These are phyloP conservation scores for Passer domesticus DNA, from an alignment of 2,113 vertebrate species.

Conservation along the genomic window DNA sequence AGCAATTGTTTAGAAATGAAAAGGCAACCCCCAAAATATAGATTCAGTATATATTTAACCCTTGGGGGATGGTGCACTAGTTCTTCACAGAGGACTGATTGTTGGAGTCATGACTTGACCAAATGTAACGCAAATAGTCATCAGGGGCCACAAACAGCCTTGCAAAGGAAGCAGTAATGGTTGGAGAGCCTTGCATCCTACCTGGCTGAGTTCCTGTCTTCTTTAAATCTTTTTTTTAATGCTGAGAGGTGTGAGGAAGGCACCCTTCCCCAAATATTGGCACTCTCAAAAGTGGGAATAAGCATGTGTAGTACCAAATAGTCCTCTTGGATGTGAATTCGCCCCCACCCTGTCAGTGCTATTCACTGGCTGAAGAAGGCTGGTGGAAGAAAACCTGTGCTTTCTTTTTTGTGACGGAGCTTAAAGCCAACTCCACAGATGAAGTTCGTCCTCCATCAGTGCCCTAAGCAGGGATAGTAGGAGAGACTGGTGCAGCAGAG, in stretches of 20 bases:
- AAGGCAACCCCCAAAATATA: background rate
- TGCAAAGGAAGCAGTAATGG: background rate
- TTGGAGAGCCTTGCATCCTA: background rate
- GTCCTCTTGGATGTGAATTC: background rate
- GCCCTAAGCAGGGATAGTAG: background rate
- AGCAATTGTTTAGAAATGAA: background rate
- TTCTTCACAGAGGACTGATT: background rate
- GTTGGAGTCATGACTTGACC: background rate
- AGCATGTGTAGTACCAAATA: background rate
- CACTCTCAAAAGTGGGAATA: background rate
- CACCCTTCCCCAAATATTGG: accelerated
- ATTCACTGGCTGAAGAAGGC: background rate
- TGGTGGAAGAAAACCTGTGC: background rate
- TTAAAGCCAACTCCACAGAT: accelerated
- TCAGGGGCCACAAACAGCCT: background rate
- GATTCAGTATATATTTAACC: background rate
- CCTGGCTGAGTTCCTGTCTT: background rate
- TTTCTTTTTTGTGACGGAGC: accelerated
- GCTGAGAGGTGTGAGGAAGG: background rate
- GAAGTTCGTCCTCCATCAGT: background rate
- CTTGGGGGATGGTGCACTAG: background rate
- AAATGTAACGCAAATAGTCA: background rate
- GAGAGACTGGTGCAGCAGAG: background rate
- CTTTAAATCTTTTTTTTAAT: background rate
- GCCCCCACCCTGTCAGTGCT: too few species aligned